A percentile compares a stretch with the other conserved stretches of the same genome.
Conservation (phyloP, 2,113 vertebrate species). For the Elanoides forficatus region DNA sequence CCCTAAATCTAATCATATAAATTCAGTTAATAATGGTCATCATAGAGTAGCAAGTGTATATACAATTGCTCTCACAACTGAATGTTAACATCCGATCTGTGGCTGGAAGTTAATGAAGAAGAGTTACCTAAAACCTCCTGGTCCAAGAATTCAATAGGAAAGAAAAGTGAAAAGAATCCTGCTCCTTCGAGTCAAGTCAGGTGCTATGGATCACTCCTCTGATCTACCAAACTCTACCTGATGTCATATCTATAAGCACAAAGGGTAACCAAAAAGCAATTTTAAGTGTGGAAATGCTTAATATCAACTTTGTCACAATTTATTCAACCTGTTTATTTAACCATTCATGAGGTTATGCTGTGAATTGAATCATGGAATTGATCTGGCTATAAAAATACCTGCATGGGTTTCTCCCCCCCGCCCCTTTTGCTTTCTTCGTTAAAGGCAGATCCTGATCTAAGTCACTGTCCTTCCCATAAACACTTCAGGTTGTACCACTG, state of each 20-base stretch:
- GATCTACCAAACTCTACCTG: neutral
- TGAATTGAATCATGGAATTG: neutral
- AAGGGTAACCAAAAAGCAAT: neutral
- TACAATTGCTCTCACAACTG: neutral
- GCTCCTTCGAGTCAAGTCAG: neutral
- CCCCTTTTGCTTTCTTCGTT: neutral
- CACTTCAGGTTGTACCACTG: neutral
- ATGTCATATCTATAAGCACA: neutral
- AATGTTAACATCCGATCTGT: neutral
- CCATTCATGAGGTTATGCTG: neutral
- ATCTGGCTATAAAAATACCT: neutral
- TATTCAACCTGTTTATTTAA: neutral
- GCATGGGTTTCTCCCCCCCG: fast-evolving
- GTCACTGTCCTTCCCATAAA: neutral
- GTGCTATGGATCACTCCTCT: neutral
- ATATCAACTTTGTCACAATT: neutral
- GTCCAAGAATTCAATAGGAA: neutral
- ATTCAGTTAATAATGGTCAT: neutral
- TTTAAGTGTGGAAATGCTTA: neutral
- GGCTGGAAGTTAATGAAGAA: neutral
- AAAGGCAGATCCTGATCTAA: neutral
- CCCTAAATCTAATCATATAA: neutral
- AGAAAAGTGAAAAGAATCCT: neutral
- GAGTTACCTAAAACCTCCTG: neutral
- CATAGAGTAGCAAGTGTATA: neutral